These are phyloP conservation scores for Diabrotica undecimpunctata DNA, from an alignment of 1,140 invertebrate species.

Conservation along the genomic window DNA sequence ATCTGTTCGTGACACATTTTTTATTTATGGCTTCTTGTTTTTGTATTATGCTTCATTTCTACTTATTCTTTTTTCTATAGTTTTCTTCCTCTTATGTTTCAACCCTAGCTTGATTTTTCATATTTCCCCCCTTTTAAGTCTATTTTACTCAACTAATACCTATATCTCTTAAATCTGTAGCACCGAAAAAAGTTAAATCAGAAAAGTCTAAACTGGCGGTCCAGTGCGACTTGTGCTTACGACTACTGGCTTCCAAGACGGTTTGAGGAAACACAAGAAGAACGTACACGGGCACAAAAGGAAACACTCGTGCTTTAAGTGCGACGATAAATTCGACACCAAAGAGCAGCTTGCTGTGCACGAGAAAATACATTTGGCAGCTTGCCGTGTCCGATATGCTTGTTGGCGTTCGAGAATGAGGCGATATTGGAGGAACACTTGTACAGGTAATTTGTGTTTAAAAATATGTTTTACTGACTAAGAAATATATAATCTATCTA, in stretches of 20 bases:
- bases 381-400: too few species aligned
- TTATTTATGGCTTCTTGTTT: too few species aligned
- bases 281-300: constrained; percentile 35
- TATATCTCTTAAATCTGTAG: too few species aligned
- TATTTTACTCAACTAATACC: too few species aligned
- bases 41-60: too few species aligned
- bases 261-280: constrained; percentile 38
- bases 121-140: too few species aligned
- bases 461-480: too few species aligned
- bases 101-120: too few species aligned
- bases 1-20: neutral
- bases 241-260: constrained; percentile 38
- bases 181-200: neutral
- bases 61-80: too few species aligned
- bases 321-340: constrained; percentile 52
- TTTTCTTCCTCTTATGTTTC: too few species aligned
- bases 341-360: constrained; percentile 64
- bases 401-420: constrained; percentile 18
- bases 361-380: constrained; percentile 67
- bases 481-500: too few species aligned
- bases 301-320: constrained; percentile 50
- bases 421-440: constrained; percentile 39
- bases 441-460: too few species aligned
- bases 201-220: constrained; percentile 11
- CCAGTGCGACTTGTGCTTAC: constrained; percentile 41